Conservation (phyloP, 2,113 vertebrate genomes). For the Siniperca chuatsi region DNA sequence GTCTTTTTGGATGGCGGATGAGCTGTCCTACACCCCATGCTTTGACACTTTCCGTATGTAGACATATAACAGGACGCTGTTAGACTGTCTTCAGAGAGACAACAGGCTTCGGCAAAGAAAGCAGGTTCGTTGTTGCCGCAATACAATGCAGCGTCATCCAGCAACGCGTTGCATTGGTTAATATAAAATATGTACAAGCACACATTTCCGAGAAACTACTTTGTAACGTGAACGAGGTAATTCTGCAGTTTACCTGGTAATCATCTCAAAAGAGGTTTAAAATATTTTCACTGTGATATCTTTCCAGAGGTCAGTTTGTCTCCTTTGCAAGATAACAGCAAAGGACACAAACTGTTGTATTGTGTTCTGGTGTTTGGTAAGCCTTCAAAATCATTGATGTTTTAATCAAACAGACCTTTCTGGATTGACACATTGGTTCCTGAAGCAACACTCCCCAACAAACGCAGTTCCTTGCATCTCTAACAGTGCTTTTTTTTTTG, state of each 20-base stretch:
- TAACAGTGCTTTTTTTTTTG: neutral
- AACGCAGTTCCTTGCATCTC: neutral
- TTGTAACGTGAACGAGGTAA: neutral
- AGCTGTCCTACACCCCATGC: neutral
- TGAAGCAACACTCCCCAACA: neutral
- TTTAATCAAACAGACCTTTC: neutral
- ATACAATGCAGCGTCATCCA: neutral
- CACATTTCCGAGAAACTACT: neutral
- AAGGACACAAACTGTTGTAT: neutral
- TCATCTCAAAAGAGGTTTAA: neutral
- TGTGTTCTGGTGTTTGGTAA: neutral
- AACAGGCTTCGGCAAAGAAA: neutral
- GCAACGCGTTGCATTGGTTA: no score
- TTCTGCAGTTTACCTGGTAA: neutral
- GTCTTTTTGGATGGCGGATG: slow-evolving; percentile 1
- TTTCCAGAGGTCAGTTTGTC: neutral
- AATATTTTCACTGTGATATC: no score
- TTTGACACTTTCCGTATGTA: neutral
- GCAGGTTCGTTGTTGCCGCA: neutral
- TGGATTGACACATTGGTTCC: neutral
- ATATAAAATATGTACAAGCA: neutral
- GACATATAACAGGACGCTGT: neutral
- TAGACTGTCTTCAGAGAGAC: no score
- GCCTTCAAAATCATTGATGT: neutral
- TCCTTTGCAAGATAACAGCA: neutral